phyloP scores from a whole-genome alignment of 2,888 invertebrate species.

The Bedellia somnulentella region DNA sequence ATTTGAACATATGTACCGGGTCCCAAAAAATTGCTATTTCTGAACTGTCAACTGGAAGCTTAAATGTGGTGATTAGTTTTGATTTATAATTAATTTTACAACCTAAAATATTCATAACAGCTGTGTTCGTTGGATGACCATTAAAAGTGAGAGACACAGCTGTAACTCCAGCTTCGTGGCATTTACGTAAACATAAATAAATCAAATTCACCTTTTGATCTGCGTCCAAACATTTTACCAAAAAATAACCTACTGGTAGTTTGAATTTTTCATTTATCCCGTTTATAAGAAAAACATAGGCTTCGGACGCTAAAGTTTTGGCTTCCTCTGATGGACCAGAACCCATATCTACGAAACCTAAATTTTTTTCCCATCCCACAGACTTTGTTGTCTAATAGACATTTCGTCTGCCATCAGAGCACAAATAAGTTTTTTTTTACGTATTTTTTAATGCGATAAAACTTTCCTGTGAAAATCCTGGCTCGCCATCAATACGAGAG shows the following conservation, averaged over 20 bases:
- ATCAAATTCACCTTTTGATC: slow-evolving; percentile 2
- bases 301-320: slow-evolving; percentile 2
- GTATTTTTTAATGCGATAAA: slow-evolving; percentile 9
- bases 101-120: not conserved
- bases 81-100: not conserved
- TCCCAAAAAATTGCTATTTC: not conserved
- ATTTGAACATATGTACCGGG: not conserved
- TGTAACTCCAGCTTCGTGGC: slow-evolving; percentile 3
- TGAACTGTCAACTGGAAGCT: not conserved
- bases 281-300: slow-evolving; percentile 5
- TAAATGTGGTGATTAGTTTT: not conserved
- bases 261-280: slow-evolving; percentile 2
- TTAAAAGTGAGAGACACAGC: slow-evolving; percentile 3
- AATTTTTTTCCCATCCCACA: slow-evolving; percentile 2
- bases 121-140: not conserved
- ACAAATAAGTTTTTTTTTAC: slow-evolving; percentile 2
- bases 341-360: slow-evolving; percentile 5
- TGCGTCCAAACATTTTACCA: slow-evolving; percentile 2
- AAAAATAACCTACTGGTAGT: slow-evolving; percentile 6
- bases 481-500: slow-evolving; percentile 14
- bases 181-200: slow-evolving; percentile 2
- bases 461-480: slow-evolving; percentile 15
- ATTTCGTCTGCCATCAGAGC: slow-evolving; percentile 5
- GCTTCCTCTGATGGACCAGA: slow-evolving; percentile 2
- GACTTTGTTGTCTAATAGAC: slow-evolving; percentile 6